Percentiles rank a stretch among this genome's conserved stretches.
Evolutionary conservation across 2,888 invertebrate species (phyloP).

Genomic region (Cephus sareptanus): DNA sequence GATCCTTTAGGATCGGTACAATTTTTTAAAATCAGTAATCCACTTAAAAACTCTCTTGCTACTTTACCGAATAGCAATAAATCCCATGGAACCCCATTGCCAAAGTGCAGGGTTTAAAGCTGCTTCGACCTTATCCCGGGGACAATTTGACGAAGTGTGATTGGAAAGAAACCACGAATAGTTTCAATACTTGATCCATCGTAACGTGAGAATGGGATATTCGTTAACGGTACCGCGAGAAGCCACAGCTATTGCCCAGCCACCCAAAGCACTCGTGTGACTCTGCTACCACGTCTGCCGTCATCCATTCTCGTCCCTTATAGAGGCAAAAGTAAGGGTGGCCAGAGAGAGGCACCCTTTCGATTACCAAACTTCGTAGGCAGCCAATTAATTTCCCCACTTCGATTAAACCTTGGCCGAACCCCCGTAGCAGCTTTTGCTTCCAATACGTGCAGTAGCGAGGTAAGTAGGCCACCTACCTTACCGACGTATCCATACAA

Average conservation of each 20-base stretch:
- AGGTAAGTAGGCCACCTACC: background rate
- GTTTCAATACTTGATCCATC: background rate
- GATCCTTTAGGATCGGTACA: background rate
- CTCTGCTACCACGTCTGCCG: background rate
- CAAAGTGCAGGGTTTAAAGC: background rate
- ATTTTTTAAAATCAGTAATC: background rate
- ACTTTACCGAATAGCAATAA: background rate
- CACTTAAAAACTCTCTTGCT: background rate
- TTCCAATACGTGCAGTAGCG: background rate
- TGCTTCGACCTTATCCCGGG: background rate
- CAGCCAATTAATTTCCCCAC: background rate
- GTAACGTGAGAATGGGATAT: background rate
- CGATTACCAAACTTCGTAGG: background rate
- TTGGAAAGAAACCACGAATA: background rate
- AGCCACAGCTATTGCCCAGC: background rate
- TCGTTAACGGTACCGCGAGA: background rate
- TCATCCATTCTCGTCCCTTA: background rate
- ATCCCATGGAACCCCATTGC: background rate
- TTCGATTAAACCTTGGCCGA: background rate
- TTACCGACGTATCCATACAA: background rate
- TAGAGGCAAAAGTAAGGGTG: background rate
- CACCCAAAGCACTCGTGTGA: background rate
- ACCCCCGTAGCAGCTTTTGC: background rate
- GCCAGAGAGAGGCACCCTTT: background rate
- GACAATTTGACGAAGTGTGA: background rate